These are phyloP conservation scores for Theristicus caerulescens DNA, from an alignment of 2,113 vertebrate genomes.

Conservation along the genomic window DNA sequence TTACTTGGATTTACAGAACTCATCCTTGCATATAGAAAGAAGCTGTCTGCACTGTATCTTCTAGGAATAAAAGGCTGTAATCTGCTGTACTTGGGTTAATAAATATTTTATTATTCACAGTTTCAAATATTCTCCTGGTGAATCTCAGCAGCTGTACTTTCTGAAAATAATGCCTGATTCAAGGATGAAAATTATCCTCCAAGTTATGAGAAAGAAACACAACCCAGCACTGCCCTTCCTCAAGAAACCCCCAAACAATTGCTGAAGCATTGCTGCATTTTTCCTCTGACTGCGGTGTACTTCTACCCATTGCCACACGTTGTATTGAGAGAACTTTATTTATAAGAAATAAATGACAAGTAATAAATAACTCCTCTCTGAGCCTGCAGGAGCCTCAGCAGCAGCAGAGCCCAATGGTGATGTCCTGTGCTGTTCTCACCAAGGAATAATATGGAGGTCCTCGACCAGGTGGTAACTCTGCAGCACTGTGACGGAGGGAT, in stretches of 20 bases:
- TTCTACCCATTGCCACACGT: accelerated
- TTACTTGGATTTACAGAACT: neutral
- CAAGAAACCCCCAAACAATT: neutral
- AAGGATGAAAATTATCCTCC: neutral
- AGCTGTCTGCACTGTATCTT: neutral
- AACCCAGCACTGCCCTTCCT: neutral
- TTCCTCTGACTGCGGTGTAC: too few relatives aligned
- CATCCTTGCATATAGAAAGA: neutral
- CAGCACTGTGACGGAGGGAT: accelerated
- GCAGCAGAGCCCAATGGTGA: neutral
- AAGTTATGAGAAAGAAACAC: neutral
- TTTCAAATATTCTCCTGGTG: neutral
- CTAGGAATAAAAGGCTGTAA: neutral
- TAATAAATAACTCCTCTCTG: neutral
- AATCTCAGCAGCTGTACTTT: neutral
- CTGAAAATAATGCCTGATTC: neutral
- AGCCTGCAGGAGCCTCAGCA: neutral
- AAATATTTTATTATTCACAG: neutral
- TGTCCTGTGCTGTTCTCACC: neutral
- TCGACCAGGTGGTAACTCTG: neutral
- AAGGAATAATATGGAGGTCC: neutral
- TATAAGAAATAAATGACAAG: neutral
- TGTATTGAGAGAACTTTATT: neutral
- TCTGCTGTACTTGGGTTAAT: neutral
- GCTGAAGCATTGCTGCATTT: accelerated